Conservation (phyloP, 2,888 invertebrate species). For the Drosophila vallismaia region DNA sequence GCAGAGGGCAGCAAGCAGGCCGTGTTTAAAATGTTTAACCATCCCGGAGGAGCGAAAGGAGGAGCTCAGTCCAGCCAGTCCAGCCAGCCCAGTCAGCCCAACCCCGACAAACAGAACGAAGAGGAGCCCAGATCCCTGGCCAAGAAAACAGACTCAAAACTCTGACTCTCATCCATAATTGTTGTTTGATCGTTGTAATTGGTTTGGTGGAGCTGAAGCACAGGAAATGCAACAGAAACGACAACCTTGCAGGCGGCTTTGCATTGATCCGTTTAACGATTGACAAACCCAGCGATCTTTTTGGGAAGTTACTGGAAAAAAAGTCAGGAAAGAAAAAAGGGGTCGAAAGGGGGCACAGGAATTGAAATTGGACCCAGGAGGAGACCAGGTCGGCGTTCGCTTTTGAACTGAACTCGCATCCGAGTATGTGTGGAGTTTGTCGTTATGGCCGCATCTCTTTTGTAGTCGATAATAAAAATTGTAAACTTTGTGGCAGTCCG, state of each 20-base stretch:
- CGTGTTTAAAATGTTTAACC: slow-evolving; percentile 70
- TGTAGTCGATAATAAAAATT: slow-evolving; percentile 73
- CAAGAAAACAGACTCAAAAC: slow-evolving; percentile 31
- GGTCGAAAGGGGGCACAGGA: slow-evolving; percentile 49
- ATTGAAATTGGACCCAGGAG: slow-evolving; percentile 9
- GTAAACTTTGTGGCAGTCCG: slow-evolving; percentile 61
- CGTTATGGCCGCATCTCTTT: slow-evolving; percentile 47
- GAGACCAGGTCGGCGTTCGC: slow-evolving; percentile 37
- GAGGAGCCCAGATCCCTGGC: slow-evolving; percentile 40
- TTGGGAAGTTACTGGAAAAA: slow-evolving; percentile 23
- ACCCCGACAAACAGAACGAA: slow-evolving; percentile 10
- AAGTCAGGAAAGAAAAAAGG: slow-evolving; percentile 9
- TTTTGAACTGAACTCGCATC: slow-evolving; percentile 40
- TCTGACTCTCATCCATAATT: slow-evolving; percentile 62
- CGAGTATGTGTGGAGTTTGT: slow-evolving; percentile 26
- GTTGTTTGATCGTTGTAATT: slow-evolving; percentile 80
- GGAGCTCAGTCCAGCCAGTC: background rate
- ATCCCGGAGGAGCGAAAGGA: slow-evolving; percentile 18
- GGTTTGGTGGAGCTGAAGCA: slow-evolving; percentile 60
- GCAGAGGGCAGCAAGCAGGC: slow-evolving; percentile 71
- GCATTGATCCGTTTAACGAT: slow-evolving; percentile 78
- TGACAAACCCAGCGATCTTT: slow-evolving; percentile 64
- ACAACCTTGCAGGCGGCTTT: slow-evolving; percentile 63
- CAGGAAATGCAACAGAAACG: slow-evolving; percentile 66
- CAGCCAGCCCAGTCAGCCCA: background rate